A percentile compares a stretch with the other conserved stretches of the same genome.
Evolutionary conservation across 2,888 invertebrate genomes (phyloP).

Genomic region (Fissipunctia ypsillon): DNA sequence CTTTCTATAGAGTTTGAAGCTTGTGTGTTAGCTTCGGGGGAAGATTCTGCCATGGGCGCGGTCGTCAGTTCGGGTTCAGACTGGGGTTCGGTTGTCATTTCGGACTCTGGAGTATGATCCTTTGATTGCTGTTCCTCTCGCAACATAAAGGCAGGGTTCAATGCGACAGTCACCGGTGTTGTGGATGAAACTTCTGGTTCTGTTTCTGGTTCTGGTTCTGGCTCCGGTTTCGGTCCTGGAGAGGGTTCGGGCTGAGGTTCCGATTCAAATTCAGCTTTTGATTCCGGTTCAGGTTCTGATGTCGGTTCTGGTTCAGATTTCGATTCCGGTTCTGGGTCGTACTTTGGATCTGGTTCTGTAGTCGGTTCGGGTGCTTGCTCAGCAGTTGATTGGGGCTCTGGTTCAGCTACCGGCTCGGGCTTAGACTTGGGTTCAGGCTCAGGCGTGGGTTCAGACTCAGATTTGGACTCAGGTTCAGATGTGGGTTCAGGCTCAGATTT

Average conservation of each 20-base stretch:
- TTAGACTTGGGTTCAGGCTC: conserved; percentile 59
- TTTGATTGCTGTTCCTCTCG: conserved; percentile 26
- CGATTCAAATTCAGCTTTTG: conserved; percentile 67
- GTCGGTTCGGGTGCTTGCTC: conserved; percentile 44
- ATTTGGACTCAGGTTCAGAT: conserved; percentile 65
- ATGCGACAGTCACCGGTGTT: conserved; percentile 33
- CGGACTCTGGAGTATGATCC: conserved; percentile 18
- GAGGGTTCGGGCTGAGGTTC: conserved; percentile 61
- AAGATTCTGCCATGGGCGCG: conserved; percentile 12
- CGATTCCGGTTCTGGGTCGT: not conserved
- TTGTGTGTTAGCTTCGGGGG: conserved; percentile 25
- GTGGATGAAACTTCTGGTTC: conserved; percentile 37
- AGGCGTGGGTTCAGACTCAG: conserved; percentile 58
- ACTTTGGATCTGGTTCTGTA: conserved; percentile 63
- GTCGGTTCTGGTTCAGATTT: conserved; percentile 69
- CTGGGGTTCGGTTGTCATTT: conserved; percentile 36
- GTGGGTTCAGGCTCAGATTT: conserved; percentile 65
- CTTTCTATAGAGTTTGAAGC: conserved; percentile 19
- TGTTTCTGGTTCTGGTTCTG: conserved; percentile 31
- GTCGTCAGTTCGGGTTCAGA: conserved; percentile 39
- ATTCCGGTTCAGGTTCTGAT: conserved; percentile 68
- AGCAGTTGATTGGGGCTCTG: conserved; percentile 60
- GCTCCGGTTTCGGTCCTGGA: conserved; percentile 19
- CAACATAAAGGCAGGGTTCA: conserved; percentile 50
- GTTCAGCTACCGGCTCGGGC: conserved; percentile 53